Base-by-base conservation (phyloP, 2,888 invertebrate genomes). In the Pseudococcus longispinus region DNA sequence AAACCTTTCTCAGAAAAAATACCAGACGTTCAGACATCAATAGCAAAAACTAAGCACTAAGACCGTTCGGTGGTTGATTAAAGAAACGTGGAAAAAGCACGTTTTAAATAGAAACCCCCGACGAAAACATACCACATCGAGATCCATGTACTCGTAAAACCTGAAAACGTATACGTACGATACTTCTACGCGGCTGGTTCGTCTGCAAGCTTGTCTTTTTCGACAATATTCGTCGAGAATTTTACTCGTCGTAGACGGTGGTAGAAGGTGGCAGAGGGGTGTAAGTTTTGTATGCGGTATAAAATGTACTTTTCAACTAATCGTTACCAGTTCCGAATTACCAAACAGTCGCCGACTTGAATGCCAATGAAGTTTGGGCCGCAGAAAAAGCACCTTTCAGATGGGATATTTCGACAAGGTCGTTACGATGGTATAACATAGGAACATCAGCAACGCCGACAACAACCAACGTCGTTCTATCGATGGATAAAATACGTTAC, bases 261-360 rank as follows among this genome's bases (percentile, higher is more conserved):
- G 20, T 9, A 23, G 8, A 11, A 2, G 20, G 9, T 6, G 60
- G 6, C 60, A 6, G 60, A 60, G 60, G 60, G 23, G 60, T 20
- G 23, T 23, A 60, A 60, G 60, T 60, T 70, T 65, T 23, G 32
- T 15, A 18, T 18, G 70, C 70, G 70, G 70, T 70, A 70, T 70
- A 70, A 70, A 29, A 29, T 70, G 70, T 70, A 70, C 70, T 70
- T 70, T 70, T 70, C 70, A 70, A 70, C 70, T 70, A 70, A 70
- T 70, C 70, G 70, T 70, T 70, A 70, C 70, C 70, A 70, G 70
- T 70, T 70, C 70, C 70, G 70, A 70, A 70, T 70, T 70, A 70
- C 70, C 70, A 70, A 70, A 70, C 70, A 70, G 70, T 70, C 29
- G 70, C 70, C 29, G 70, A 70, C 29, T 29, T 70, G 70, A 70